phyloP scores from a whole-genome alignment of 2,113 vertebrate genomes.

The Dipodomys ordii region DNA sequence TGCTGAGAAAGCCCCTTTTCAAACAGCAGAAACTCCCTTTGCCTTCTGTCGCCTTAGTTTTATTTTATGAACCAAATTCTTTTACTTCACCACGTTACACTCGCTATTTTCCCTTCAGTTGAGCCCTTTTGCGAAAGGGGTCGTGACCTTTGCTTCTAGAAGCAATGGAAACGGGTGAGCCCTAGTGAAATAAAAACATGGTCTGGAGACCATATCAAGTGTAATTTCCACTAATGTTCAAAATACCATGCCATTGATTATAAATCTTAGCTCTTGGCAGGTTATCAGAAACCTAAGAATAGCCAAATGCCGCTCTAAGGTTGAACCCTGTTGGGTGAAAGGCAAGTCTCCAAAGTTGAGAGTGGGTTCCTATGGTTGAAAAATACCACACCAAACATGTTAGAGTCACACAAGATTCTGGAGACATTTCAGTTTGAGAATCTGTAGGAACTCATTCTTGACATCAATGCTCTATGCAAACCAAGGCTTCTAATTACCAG shows the following conservation, averaged over 20 bases:
- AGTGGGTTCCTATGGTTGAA: conserved; percentile 13
- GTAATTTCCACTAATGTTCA: conserved; percentile 78
- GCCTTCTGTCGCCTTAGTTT: conserved; percentile 81
- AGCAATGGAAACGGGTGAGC: conserved; percentile 61
- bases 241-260: conserved; percentile 59
- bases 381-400: conserved; percentile 11
- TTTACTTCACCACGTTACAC: conserved; percentile 79
- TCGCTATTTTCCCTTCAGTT: conserved; percentile 73
- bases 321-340: conserved; percentile 32
- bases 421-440: conserved; percentile 74
- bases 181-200: conserved; percentile 70
- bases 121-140: conserved; percentile 78
- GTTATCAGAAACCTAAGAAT: conserved; percentile 66
- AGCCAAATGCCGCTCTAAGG: background rate
- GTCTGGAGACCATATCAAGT: conserved; percentile 34
- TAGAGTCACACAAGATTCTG: conserved; percentile 9
- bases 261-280: conserved; percentile 71
- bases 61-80: conserved; percentile 80
- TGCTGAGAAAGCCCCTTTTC: conserved; percentile 85
- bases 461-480: conserved; percentile 49
- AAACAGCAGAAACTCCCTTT: conserved; percentile 83
- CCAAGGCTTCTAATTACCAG: conserved; percentile 62
- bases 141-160: conserved; percentile 77
- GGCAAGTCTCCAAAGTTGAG: background rate
- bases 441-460: conserved; percentile 67